Conservation (phyloP, 2,113 vertebrate genomes). For the Rhinolophus sinicus region DNA sequence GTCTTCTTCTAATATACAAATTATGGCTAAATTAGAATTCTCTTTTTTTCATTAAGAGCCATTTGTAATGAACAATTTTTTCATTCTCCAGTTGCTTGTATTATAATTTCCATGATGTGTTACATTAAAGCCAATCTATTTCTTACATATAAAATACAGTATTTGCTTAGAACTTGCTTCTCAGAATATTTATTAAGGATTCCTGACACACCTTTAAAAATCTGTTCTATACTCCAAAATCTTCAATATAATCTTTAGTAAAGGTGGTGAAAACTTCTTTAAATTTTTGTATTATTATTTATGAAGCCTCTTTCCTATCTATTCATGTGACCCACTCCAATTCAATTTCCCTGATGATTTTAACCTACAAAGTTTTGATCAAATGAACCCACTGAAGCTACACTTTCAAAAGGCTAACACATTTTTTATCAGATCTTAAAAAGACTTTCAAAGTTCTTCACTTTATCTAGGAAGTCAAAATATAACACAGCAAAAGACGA, state of each 20-base stretch:
- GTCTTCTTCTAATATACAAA: not conserved
- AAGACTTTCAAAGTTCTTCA: not conserved
- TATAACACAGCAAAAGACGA: not conserved
- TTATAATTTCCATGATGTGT: not conserved
- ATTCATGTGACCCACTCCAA: not conserved
- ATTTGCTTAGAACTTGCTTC: constrained; percentile 27
- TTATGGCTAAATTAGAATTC: not conserved
- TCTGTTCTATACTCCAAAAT: not conserved
- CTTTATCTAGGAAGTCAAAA: not conserved
- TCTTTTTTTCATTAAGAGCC: constrained; percentile 34
- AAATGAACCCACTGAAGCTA: not conserved
- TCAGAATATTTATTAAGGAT: constrained; percentile 9
- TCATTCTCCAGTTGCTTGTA: not conserved
- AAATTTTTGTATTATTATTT: not conserved
- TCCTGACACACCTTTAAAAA: constrained; percentile 18
- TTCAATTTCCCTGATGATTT: not conserved
- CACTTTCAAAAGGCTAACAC: not conserved
- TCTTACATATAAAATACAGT: not conserved
- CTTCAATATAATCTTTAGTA: not conserved
- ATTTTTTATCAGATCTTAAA: not conserved
- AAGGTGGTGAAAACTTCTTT: not conserved
- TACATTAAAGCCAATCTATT: not conserved
- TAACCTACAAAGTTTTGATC: not conserved
- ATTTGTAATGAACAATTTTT: not conserved
- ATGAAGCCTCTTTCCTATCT: not conserved